Evolutionary conservation across 2,797 vertebrate species (phyloP).

Genomic region (Sebastolobus alascanus): DNA sequence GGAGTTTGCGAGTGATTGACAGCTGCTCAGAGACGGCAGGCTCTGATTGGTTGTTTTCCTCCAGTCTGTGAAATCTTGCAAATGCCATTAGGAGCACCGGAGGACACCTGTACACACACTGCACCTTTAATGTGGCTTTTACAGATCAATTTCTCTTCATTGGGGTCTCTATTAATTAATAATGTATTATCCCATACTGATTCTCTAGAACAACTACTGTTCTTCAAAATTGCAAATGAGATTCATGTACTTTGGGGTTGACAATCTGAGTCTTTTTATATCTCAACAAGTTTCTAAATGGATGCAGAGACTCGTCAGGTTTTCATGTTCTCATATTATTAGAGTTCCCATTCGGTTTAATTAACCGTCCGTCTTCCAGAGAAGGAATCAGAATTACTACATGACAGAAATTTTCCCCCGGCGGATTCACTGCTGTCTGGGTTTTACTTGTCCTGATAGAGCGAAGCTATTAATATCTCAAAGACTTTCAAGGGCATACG

Average conservation of each 20-base stretch:
- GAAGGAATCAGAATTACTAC: slow-evolving; percentile 49
- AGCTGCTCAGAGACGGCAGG: fast-evolving
- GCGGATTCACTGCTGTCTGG: slow-evolving; percentile 50
- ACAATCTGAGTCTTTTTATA: slow-evolving; percentile 7
- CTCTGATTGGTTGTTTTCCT: too few relatives aligned
- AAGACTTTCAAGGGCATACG: slow-evolving; percentile 68
- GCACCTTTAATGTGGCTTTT: too few relatives aligned
- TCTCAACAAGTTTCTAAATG: slow-evolving; percentile 15
- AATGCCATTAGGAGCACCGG: too few relatives aligned
- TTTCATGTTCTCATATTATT: slow-evolving; percentile 41
- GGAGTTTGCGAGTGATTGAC: too few relatives aligned
- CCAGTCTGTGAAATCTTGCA: too few relatives aligned
- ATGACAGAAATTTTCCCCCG: slow-evolving; percentile 16
- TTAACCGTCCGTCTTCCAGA: slow-evolving; percentile 53
- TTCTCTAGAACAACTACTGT: not conserved
- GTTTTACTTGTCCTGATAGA: slow-evolving; percentile 48
- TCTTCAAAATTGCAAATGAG: slow-evolving; percentile 6
- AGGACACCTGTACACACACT: too few relatives aligned
- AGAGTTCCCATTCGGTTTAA: slow-evolving; percentile 44
- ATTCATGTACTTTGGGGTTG: not conserved
- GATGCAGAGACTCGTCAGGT: not conserved
- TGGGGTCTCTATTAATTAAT: not conserved
- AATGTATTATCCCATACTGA: not conserved
- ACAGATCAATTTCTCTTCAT: too few relatives aligned
- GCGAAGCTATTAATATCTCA: slow-evolving; percentile 59